These are phyloP conservation scores for Callionymus lyra DNA, from an alignment of 2,113 vertebrate genomes.

Conservation along the genomic window DNA sequence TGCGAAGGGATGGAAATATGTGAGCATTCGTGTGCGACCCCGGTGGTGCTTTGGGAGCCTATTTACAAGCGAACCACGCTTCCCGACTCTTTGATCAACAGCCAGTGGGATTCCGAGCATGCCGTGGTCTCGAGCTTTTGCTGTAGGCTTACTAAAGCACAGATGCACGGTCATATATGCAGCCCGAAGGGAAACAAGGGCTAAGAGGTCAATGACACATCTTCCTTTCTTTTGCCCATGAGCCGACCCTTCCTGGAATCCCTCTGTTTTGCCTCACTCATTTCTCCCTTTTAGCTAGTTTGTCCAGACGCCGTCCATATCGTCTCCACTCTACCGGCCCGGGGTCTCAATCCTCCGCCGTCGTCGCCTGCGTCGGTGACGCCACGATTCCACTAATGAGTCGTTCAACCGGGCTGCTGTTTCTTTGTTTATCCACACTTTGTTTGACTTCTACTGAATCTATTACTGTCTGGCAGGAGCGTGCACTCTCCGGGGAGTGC, in stretches of 20 bases:
- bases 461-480: conserved; percentile 13
- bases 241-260: conserved; percentile 27
- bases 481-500: conserved; percentile 24
- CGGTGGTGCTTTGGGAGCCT: conserved; percentile 19
- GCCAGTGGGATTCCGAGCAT: conserved; percentile 47
- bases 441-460: conserved; percentile 28
- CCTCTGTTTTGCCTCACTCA: conserved; percentile 15
- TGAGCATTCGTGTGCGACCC: conserved; percentile 28
- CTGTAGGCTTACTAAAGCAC: conserved; percentile 47
- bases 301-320: conserved; percentile 22
- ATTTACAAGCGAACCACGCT: conserved; percentile 45
- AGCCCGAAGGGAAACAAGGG: conserved; percentile 37
- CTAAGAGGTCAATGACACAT: conserved; percentile 47
- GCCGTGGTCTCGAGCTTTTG: conserved; percentile 42
- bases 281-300: conserved; percentile 37
- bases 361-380: conserved; percentile 1
- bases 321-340: conserved; percentile 15
- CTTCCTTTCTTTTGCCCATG: conserved; percentile 41
- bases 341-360: conserved; percentile 18
- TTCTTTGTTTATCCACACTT: conserved; percentile 24
- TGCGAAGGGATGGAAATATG: conserved; percentile 3
- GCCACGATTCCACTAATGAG: conserved; percentile 34
- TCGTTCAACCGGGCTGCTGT: conserved; percentile 26
- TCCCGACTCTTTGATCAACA: conserved; percentile 46
- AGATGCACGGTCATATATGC: conserved; percentile 8